Conservation (phyloP, 2,113 vertebrate genomes). For the Tautogolabrus adspersus region DNA sequence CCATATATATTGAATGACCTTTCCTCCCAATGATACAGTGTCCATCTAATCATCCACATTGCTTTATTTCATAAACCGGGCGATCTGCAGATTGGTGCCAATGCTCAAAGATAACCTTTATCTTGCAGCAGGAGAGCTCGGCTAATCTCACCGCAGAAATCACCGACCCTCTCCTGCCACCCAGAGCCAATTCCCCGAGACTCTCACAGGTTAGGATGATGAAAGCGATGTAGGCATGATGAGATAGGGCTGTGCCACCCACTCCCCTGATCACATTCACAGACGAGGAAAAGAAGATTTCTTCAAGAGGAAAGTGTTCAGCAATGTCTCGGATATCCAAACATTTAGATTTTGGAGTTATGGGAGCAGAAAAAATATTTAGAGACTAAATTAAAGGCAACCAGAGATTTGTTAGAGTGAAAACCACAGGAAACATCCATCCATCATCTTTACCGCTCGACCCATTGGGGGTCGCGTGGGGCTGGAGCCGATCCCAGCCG, state of each 20-base stretch:
- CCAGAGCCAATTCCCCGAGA: conserved; percentile 35
- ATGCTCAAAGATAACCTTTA: conserved; percentile 62
- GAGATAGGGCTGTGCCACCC: conserved; percentile 23
- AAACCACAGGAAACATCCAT: too few relatives aligned
- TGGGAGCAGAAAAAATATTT: too few relatives aligned
- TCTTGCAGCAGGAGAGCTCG: conserved; percentile 34
- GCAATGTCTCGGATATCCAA: background rate
- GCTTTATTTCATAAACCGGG: conserved; percentile 30
- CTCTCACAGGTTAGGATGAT: conserved; percentile 46
- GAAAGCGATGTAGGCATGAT: conserved; percentile 23
- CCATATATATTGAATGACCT: conserved; percentile 80
- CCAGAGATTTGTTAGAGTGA: too few relatives aligned
- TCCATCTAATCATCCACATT: conserved; percentile 55
- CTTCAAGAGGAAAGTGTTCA: background rate
- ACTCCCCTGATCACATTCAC: conserved; percentile 1
- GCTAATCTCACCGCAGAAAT: conserved; percentile 55
- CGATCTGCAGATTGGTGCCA: conserved; percentile 53
- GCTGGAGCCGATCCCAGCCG: too few relatives aligned
- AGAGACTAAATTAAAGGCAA: conserved; percentile 5
- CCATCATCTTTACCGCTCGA: too few relatives aligned
- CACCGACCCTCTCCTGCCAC: conserved; percentile 44
- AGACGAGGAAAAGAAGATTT: background rate
- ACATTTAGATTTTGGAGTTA: background rate
- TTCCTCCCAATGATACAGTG: conserved; percentile 48
- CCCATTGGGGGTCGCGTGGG: too few relatives aligned